Base-by-base conservation (phyloP, 1,140 invertebrate genomes). In the Parapsyche elsis region DNA sequence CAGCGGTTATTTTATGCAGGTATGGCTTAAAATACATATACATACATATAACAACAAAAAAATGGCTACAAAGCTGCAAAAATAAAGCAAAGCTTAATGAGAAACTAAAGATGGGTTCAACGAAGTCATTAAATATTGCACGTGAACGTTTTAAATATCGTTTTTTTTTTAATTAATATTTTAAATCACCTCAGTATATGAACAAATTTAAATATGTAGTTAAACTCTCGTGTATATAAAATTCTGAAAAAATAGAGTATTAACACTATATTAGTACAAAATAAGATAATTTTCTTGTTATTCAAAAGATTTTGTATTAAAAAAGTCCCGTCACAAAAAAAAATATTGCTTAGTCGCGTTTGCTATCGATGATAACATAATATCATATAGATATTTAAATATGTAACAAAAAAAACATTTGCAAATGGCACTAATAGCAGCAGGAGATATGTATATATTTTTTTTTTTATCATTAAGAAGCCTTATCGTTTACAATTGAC, bases 401-500 rank as follows among this genome's bases (percentile, higher is more conserved):
- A 74, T 5, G n/a, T 19, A 74, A 2, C 44, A 46, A 74, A 53
- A 45, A 71, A 23, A 46, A 21, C n/a, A 74, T 46, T 21, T 76
- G 7, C 64, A 53, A 73, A 73, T 76, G 46, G 46, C 73, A 53
- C 76, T 64, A 59, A 53, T 16, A 26, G 57, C 61, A 23, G 45
- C 16, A 84, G 16, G 30, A 73, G 19, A 73, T 53, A 21, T 73
- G 38, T 12, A 38, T 71, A 21, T 67, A 67, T 23, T n/a, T 10
- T 23, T 70, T 45, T 16, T 1, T n/a, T n/a, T 14, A 46, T 49
- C 2, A 57, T 76, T 71, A 71, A 26, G 44, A 78, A 44, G 79
- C 64, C 46, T 79, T 78, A 24, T 71, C 70, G 45, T 26, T 78
- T 23, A 76, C 71, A n/a, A 80, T 30, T 9, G 79, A 76, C n/a